phyloP scores from a whole-genome alignment of 2,113 vertebrate species.

The Tupaia tana region DNA sequence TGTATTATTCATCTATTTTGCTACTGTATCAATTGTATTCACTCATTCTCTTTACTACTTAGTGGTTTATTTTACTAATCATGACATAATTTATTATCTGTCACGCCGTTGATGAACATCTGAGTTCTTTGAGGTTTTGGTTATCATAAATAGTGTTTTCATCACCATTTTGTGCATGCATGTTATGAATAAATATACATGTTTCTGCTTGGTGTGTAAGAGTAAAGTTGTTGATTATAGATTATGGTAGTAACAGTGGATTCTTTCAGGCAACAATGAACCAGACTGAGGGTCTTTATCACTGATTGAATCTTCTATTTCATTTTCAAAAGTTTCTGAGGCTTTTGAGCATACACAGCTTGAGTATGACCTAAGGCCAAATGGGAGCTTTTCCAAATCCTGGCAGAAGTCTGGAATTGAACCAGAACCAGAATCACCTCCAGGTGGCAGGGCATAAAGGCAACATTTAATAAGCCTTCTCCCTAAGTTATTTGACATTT shows the following conservation, averaged over 20 bases:
- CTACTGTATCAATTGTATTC: not conserved
- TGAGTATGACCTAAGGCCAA: constrained; percentile 60
- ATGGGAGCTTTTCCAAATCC: constrained; percentile 56
- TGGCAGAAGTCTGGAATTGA: constrained; percentile 60
- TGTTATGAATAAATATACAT: not conserved
- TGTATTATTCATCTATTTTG: not conserved
- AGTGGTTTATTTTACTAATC: constrained; percentile 3
- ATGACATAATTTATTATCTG: not conserved
- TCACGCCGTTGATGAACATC: not conserved
- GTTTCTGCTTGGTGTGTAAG: not conserved
- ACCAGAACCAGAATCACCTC: constrained; percentile 62
- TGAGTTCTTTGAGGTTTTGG: not conserved
- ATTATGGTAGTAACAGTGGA: not conserved
- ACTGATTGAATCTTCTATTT: not conserved
- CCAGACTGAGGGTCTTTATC: not conserved
- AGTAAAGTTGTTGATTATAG: not conserved
- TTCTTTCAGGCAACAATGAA: constrained; percentile 17
- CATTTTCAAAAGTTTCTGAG: constrained; percentile 57
- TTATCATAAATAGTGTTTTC: not conserved
- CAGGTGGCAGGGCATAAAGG: constrained; percentile 64
- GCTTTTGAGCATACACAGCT: constrained; percentile 49
- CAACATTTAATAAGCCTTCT: constrained; percentile 56
- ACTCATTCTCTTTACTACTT: not conserved
- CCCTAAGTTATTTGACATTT: constrained; percentile 52
- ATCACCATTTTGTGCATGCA: not conserved